Base-by-base conservation (phyloP, 2,888 invertebrate genomes). In the Nomada flava region DNA sequence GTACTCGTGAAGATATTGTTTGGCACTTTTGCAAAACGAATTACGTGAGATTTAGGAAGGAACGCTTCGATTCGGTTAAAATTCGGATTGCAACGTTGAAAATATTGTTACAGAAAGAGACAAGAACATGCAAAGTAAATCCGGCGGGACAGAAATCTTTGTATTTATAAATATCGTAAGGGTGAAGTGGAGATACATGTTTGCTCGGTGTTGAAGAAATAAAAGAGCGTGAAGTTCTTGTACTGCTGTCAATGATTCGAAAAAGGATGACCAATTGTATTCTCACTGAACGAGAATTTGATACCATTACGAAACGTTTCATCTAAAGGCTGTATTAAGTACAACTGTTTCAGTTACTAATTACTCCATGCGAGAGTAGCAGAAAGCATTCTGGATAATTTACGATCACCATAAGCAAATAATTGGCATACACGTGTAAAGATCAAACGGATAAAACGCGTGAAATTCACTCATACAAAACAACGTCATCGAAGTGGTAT, bases 391-490 rank as follows among this genome's bases (percentile, higher is more conserved):
- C 11, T n/a, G 2, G 0, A 18, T 26, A 26, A 65, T 72, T 78
- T 67, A 26, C 18, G 20, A 62, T 36, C 13, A 20, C 36, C 55
- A 42, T 78, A 64, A 55, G 67, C 50, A 53, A 64, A 72, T 75
- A 70, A 70, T 70, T 65, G 67, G 65, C 13, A 53, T 15, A 52
- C 26, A 13, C 9, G 20, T 10, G 50, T 53, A 18, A 52, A 75
- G 65, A 81, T 81, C 64, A 75, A 75, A 75, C 53, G 81, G 0
- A 50, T 9, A 11, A 15, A 52, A 59, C 23, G 59, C 63, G 59
- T 10, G 26, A 68, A 47, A 57, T 53, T 52, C 53, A 18, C 11
- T 4, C 26, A 2, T n/a, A 52, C 18, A 23, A 20, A 20, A 10
- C 7, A 36, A 0, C 44, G 11, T 13, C 26, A 36, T 76, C 68